These are phyloP conservation scores for Lycia hirtaria DNA, from an alignment of 2,888 invertebrate genomes.

Conservation along the genomic window DNA sequence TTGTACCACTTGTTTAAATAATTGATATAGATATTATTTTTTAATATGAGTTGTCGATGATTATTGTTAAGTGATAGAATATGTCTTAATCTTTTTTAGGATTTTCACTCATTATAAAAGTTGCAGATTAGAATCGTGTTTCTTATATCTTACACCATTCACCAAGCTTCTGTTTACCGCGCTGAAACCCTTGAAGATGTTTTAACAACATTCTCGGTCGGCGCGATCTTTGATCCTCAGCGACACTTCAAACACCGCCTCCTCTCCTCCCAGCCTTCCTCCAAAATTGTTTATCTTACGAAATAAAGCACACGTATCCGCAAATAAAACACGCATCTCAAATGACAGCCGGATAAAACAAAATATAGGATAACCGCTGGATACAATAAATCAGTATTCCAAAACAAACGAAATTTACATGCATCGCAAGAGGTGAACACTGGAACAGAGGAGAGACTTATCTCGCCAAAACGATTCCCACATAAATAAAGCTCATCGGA, in stretches of 20 bases:
- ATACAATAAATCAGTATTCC: slow-evolving; percentile 71
- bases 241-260: slow-evolving; percentile 68
- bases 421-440: slow-evolving; percentile 76
- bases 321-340: slow-evolving; percentile 34
- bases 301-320: slow-evolving; percentile 32
- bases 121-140: background rate
- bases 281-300: slow-evolving; percentile 52
- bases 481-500: slow-evolving; percentile 86
- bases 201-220: slow-evolving; percentile 74
- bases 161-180: slow-evolving; percentile 74
- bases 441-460: slow-evolving; percentile 77
- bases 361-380: slow-evolving; percentile 45
- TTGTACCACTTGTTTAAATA: no score
- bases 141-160: slow-evolving; percentile 45
- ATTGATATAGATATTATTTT: no score
- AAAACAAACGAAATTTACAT: slow-evolving; percentile 73
- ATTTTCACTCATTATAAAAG: background rate
- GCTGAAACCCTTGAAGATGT: slow-evolving; percentile 76
- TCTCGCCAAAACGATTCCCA: slow-evolving; percentile 85
- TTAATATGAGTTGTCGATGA: no score
- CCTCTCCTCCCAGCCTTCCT: slow-evolving; percentile 41
- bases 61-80: no score
- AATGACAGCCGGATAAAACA: slow-evolving; percentile 32
- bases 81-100: no score
- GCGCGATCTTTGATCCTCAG: slow-evolving; percentile 75